phyloP scores from a whole-genome alignment of 2,113 vertebrate genomes.

The Empidonax traillii region DNA sequence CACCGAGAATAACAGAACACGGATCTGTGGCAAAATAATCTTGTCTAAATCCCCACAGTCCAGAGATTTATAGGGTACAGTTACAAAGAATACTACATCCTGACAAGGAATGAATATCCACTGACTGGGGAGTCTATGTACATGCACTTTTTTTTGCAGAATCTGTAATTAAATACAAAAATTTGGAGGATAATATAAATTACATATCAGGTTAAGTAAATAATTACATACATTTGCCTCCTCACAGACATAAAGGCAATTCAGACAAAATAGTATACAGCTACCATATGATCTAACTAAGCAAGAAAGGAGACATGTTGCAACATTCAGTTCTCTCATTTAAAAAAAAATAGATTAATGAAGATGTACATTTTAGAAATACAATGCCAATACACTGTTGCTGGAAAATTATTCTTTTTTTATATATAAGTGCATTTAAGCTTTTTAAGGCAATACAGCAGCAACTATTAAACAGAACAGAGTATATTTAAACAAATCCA shows the following conservation, averaged over 20 bases:
- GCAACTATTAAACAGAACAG: neutral
- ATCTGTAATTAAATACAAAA: constrained; percentile 16
- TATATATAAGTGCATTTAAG: neutral
- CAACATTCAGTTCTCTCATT: neutral
- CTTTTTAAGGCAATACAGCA: neutral
- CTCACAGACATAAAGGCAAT: neutral
- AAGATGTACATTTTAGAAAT: neutral
- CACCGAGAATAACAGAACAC: neutral
- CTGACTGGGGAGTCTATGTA: neutral
- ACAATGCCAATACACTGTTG: neutral
- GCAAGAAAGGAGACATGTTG: neutral
- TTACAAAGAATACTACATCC: neutral
- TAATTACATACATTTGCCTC: neutral
- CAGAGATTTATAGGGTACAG: neutral
- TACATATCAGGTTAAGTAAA: neutral
- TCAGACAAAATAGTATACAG: neutral
- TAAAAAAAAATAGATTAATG: neutral
- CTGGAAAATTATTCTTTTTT: neutral
- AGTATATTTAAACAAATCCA: neutral
- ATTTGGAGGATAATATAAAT: constrained; percentile 8
- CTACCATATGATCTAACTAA: neutral
- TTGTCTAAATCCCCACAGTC: neutral
- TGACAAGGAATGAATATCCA: neutral
- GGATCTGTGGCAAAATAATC: neutral
- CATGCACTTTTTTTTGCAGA: neutral